phyloP scores from a whole-genome alignment of 2,888 invertebrate species.

The Scaptomyza reducta region DNA sequence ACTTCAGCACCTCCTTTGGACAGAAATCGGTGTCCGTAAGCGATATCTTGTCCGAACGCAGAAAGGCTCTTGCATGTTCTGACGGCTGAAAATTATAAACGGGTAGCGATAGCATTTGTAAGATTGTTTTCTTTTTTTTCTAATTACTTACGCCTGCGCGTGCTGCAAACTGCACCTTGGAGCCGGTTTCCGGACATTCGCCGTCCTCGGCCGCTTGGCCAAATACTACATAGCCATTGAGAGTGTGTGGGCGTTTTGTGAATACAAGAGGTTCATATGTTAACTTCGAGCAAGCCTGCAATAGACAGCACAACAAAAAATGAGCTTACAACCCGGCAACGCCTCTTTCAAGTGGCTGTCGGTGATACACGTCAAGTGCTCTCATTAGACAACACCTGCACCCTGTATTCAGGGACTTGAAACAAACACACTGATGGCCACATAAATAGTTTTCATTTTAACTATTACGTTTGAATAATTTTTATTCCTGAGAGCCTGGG shows the following conservation, averaged over 20 bases:
- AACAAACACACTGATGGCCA: slow-evolving; percentile 26
- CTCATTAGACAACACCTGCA: slow-evolving; percentile 40
- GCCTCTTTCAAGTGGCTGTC: slow-evolving; percentile 28
- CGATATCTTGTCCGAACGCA: slow-evolving; percentile 80
- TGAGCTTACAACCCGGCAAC: slow-evolving; percentile 29
- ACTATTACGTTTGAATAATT: too few species aligned
- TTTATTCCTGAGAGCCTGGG: too few species aligned
- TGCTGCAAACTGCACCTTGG: slow-evolving; percentile 78
- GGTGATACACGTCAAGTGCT: slow-evolving; percentile 44
- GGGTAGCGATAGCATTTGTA: neutral
- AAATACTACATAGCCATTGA: slow-evolving; percentile 81
- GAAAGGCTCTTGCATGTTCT: slow-evolving; percentile 81
- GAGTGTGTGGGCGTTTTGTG: slow-evolving; percentile 82
- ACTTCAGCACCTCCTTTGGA: slow-evolving; percentile 83
- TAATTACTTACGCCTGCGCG: slow-evolving; percentile 81
- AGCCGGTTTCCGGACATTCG: slow-evolving; percentile 78
- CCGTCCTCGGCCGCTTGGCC: slow-evolving; percentile 75
- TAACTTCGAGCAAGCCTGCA: slow-evolving; percentile 82
- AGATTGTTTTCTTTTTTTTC: neutral
- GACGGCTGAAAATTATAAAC: slow-evolving; percentile 71
- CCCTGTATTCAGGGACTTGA: slow-evolving; percentile 14
- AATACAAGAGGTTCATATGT: slow-evolving; percentile 83
- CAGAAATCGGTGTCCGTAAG: slow-evolving; percentile 82
- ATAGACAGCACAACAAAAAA: slow-evolving; percentile 12
- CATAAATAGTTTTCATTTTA: neutral